Conservation (phyloP, 2,888 invertebrate species). For the Melitaea athalia region DNA sequence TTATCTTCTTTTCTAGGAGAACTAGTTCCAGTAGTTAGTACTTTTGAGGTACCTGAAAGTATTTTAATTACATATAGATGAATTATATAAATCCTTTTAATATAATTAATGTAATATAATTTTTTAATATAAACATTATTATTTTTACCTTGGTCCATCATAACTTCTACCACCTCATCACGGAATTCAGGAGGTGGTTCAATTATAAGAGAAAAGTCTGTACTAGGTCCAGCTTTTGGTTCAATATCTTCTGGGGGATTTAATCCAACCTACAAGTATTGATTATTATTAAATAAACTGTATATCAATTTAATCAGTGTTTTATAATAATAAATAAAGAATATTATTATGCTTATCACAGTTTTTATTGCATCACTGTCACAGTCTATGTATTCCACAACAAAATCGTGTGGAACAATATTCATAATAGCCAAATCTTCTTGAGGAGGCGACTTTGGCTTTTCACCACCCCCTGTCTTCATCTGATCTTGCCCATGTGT, state of each 20-base stretch:
- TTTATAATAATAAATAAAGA: background rate
- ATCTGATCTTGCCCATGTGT: background rate
- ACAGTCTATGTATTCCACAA: slow-evolving; percentile 6
- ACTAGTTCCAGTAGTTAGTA: background rate
- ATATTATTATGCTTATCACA: slow-evolving; percentile 9
- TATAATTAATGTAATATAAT: background rate
- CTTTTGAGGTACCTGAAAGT: slow-evolving; percentile 8
- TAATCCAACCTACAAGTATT: background rate
- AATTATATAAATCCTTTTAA: background rate
- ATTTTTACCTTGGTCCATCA: slow-evolving; percentile 8
- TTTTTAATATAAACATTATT: slow-evolving; percentile 1
- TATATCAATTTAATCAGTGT: too few relatives aligned
- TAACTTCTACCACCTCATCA: background rate
- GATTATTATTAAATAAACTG: slow-evolving; percentile 7
- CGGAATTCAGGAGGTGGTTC: background rate
- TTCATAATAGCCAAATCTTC: slow-evolving; percentile 12
- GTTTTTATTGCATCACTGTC: slow-evolving; percentile 18
- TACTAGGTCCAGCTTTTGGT: background rate
- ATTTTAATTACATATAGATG: background rate
- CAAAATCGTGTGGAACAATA: slow-evolving; percentile 20
- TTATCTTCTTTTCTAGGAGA: background rate
- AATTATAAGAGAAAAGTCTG: too few relatives aligned
- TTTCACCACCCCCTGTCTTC: slow-evolving; percentile 9
- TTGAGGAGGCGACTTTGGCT: slow-evolving; percentile 19
- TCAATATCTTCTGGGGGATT: background rate